These are phyloP conservation scores for Melanocharis versteri DNA, from an alignment of 2,113 vertebrate species.

Conservation along the genomic window DNA sequence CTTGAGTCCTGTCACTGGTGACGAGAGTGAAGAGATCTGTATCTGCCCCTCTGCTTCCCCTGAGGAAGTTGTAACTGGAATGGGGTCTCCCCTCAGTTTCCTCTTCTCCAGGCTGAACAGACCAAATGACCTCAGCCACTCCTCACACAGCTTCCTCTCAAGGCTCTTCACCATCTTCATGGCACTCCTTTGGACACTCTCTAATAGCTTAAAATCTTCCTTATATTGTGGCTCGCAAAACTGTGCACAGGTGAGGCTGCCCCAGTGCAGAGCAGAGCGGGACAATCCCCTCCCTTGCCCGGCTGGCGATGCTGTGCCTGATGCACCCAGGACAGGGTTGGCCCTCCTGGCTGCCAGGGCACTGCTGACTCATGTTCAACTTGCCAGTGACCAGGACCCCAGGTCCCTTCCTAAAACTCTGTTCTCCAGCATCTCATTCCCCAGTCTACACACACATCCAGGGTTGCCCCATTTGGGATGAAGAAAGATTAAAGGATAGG, in stretches of 20 bases:
- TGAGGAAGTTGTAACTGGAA: background rate
- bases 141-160: background rate
- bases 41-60: background rate
- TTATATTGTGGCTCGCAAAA: background rate
- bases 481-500: background rate
- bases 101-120: background rate
- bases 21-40: background rate
- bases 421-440: background rate
- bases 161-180: background rate
- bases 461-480: background rate
- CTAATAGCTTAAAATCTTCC: background rate
- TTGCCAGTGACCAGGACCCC: fast-evolving
- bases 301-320: fast-evolving
- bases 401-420: fast-evolving
- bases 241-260: background rate
- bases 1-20: background rate
- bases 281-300: background rate
- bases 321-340: fast-evolving
- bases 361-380: background rate
- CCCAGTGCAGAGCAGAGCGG: background rate
- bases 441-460: background rate
- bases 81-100: background rate
- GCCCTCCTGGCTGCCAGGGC: background rate
- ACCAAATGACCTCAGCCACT: background rate
- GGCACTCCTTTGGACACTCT: background rate